Conservation (phyloP, 1,140 invertebrate genomes). For the Drosophila obscura region DNA sequence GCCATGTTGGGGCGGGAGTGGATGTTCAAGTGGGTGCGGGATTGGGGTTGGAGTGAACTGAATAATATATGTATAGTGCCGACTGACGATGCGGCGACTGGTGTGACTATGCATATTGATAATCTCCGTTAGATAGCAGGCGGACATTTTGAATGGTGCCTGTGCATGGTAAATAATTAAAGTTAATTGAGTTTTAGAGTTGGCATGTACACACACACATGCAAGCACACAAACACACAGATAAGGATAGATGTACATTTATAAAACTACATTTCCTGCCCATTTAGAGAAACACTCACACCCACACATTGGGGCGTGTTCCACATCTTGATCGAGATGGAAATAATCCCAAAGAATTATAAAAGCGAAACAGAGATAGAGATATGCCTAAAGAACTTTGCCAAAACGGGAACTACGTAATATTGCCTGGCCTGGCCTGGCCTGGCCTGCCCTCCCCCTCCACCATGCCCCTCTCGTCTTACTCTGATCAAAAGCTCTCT, state of each 20-base stretch:
- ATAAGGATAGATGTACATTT: too few species aligned
- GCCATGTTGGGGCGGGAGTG: slow-evolving; percentile 12
- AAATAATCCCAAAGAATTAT: too few species aligned
- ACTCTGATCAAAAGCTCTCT: too few species aligned
- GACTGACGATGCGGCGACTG: slow-evolving; percentile 6
- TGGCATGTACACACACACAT: too few species aligned
- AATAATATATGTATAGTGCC: slow-evolving; percentile 37
- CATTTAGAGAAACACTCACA: too few species aligned
- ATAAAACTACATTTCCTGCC: too few species aligned
- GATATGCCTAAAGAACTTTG: neutral
- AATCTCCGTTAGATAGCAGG: slow-evolving; percentile 38
- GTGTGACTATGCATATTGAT: slow-evolving; percentile 40
- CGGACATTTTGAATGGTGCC: slow-evolving; percentile 38
- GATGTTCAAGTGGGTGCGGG: neutral
- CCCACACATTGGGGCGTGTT: too few species aligned
- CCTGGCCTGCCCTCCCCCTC: neutral
- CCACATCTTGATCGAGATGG: too few species aligned
- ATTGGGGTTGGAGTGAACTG: neutral
- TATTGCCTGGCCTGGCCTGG: neutral
- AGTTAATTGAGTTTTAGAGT: slow-evolving; percentile 28
- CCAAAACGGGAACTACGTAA: slow-evolving; percentile 23
- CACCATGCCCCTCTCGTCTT: too few species aligned
- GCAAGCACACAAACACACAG: too few species aligned
- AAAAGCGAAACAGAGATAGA: neutral
- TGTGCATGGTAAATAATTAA: slow-evolving; percentile 13